Base-by-base conservation (phyloP, 2,797 vertebrate genomes). In the Staurois parvus region DNA sequence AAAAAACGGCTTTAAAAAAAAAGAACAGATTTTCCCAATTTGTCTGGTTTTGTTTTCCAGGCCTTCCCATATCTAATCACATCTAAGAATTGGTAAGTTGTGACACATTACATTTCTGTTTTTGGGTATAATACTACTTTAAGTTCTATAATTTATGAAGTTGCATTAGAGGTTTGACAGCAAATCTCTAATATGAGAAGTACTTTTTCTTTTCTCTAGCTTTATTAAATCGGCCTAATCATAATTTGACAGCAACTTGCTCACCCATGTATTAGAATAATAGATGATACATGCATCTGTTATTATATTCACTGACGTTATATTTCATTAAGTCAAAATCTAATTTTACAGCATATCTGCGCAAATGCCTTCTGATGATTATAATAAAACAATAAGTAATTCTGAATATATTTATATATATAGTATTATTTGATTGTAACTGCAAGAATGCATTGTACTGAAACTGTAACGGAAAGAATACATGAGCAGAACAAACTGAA, bases 341-440 rank as follows among this genome's bases (percentile, higher is more conserved):
- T 56, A 56, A 56, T 32, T 32, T 70, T 48, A 48, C 12, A 48
- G 26, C 28, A 70, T 29, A 4, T 32, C n/a, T 26, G 21, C 9
- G 62, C 62, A 62, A 62, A 24, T 62, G 59, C 26, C 59, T 62
- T n/a, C 24, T 66, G 62, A n/a, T 66, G 62, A 66, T 66, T 66
- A 28, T 66, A 10, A 64, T 64, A 64, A 64, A 64, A 64, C 62
- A 66, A 66, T 66, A 66, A 66, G 62, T 66, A n/a, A 66, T 26
- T 66, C n/a, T 26, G 62, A 66, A 56, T 56, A 56, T 24, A 19
- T 56, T 17, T n/a, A n/a, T n/a, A n/a, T n/a, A n/a, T n/a, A n/a
- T n/a, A n/a, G 19, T 56, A 21, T 56, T 56, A 6, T 56, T 56
- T 56, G 21, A 21, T 3, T 2, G n/a, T 2, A 66, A 66, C 28